phyloP scores from a whole-genome alignment of 2,797 vertebrate genomes.

The Pantherophis alleghaniensis region DNA sequence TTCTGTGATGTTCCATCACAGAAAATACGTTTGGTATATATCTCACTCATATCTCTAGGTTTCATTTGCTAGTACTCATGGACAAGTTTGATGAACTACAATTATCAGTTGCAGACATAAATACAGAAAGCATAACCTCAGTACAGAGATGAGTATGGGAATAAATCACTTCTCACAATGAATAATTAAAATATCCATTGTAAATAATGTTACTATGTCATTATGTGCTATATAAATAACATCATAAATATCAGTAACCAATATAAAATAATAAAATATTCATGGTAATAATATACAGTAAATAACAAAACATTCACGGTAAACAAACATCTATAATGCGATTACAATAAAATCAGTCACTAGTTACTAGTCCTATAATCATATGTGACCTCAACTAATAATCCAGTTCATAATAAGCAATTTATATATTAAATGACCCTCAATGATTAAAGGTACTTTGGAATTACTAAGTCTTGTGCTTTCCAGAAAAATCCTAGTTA shows the following conservation, averaged over 20 bases:
- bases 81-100: too few species aligned
- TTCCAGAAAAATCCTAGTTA: neutral
- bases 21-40: neutral
- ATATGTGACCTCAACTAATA: neutral
- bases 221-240: neutral
- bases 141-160: neutral
- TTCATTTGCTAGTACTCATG: neutral
- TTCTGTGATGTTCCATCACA: neutral
- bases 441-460: neutral
- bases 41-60: neutral
- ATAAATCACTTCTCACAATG: neutral
- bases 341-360: neutral
- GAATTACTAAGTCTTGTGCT: neutral
- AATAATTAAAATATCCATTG: neutral
- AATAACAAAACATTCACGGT: neutral
- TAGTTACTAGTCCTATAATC: neutral
- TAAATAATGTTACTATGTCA: neutral
- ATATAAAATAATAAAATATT: neutral
- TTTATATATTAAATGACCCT: neutral
- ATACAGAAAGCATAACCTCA: neutral
- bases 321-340: neutral
- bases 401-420: neutral
- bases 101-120: neutral
- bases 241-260: neutral
- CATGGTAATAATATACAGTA: neutral